Evolutionary conservation across 2,888 invertebrate species (phyloP).

Genomic region (Papilio gigon): DNA sequence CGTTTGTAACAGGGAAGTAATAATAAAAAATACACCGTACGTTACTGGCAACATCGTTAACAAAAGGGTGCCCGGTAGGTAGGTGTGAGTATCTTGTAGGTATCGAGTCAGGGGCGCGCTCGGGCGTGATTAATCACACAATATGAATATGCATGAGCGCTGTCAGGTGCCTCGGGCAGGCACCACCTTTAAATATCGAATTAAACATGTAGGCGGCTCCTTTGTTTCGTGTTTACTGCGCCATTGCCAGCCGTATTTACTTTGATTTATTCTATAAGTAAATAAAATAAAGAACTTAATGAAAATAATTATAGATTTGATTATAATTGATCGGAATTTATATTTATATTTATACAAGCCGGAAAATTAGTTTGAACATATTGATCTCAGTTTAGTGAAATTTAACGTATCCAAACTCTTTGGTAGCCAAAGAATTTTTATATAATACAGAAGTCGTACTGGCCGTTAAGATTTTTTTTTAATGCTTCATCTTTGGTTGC

Average conservation of each 20-base stretch:
- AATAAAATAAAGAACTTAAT: background rate
- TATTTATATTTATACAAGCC: no score
- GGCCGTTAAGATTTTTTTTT: no score
- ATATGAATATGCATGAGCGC: slow-evolving; percentile 80
- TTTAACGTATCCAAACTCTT: no score
- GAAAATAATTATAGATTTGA: background rate
- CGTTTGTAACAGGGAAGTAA: no score
- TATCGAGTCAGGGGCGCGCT: slow-evolving; percentile 53
- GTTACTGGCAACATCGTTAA: slow-evolving; percentile 42
- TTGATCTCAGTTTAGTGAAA: no score
- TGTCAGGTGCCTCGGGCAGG: slow-evolving; percentile 60
- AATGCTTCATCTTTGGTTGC: no score
- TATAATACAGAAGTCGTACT: no score
- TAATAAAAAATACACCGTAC: no score
- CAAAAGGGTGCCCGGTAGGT: slow-evolving; percentile 27
- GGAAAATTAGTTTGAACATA: no score
- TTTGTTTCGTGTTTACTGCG: slow-evolving; percentile 36
- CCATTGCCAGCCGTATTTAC: background rate
- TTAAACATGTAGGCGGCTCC: slow-evolving; percentile 65
- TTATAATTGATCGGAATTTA: no score
- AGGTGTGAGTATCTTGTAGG: slow-evolving; percentile 49
- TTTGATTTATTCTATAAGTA: slow-evolving; percentile 15
- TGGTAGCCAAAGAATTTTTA: no score
- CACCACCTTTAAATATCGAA: slow-evolving; percentile 77
- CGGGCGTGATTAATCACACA: slow-evolving; percentile 74